Evolutionary conservation across 1,140 invertebrate genomes (phyloP).

Genomic region (Conopomorpha cramerella): DNA sequence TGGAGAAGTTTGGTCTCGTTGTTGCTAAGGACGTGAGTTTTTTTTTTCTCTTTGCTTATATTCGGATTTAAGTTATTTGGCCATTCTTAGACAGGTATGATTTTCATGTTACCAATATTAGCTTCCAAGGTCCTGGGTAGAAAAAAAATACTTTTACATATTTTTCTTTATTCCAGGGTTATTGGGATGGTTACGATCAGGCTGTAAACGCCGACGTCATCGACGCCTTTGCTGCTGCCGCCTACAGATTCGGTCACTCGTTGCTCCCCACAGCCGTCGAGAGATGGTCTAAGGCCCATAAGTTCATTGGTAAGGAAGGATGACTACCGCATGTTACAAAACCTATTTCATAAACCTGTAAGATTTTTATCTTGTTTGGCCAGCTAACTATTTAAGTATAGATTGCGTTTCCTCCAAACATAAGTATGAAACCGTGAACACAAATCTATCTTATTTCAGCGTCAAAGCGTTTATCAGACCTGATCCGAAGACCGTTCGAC

Average conservation of each 20-base stretch:
- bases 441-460: conserved; percentile 61
- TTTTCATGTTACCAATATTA: too few species aligned
- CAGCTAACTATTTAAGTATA: too few species aligned
- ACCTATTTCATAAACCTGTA: background rate
- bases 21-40: too few species aligned
- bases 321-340: background rate
- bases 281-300: conserved; percentile 91
- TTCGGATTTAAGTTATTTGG: too few species aligned
- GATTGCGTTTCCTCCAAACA: conserved; percentile 1
- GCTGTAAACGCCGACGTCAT: conserved; percentile 79
- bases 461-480: conserved; percentile 85
- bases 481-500: conserved; percentile 88
- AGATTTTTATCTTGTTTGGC: too few species aligned
- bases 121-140: too few species aligned
- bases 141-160: too few species aligned
- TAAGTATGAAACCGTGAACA: background rate
- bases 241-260: conserved; percentile 91
- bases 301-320: conserved; percentile 74
- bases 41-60: too few species aligned
- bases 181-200: conserved; percentile 74
- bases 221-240: conserved; percentile 90
- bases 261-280: conserved; percentile 83
- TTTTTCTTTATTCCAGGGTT: too few species aligned
- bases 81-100: too few species aligned
- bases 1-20: too few species aligned